These are phyloP conservation scores for Mimachlamys varia DNA, from an alignment of 2,888 invertebrate genomes.

Conservation along the genomic window DNA sequence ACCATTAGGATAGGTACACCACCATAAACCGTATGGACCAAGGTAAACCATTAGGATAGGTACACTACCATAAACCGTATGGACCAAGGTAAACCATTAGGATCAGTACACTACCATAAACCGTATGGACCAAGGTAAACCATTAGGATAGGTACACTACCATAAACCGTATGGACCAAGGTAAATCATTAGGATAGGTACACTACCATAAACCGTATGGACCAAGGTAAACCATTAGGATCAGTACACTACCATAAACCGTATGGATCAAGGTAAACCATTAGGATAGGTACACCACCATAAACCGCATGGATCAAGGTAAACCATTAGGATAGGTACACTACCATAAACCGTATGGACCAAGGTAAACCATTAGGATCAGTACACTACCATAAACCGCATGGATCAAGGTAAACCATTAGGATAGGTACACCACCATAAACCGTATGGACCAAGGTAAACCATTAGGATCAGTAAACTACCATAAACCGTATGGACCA, in stretches of 20 bases:
- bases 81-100: constrained; percentile 94
- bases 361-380: constrained; percentile 95
- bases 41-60: too few species aligned
- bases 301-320: constrained; percentile 96
- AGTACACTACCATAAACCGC: constrained; percentile 95
- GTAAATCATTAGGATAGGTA: too few species aligned
- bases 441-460: not conserved
- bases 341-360: constrained; percentile 94
- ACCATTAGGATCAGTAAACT: too few species aligned
- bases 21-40: constrained; percentile 95
- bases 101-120: constrained; percentile 97
- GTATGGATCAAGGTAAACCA: constrained; percentile 94
- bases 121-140: constrained; percentile 93
- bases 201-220: constrained; percentile 94
- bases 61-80: constrained; percentile 95
- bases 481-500: constrained; percentile 95
- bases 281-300: constrained; percentile 95
- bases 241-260: constrained; percentile 95
- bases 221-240: constrained; percentile 94
- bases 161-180: constrained; percentile 95
- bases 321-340: too few species aligned
- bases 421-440: too few species aligned
- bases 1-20: constrained; percentile 89
- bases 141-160: constrained; percentile 94
- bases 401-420: constrained; percentile 94